Conservation (phyloP, 2,888 invertebrate species). For the Scaptomyza reducta region DNA sequence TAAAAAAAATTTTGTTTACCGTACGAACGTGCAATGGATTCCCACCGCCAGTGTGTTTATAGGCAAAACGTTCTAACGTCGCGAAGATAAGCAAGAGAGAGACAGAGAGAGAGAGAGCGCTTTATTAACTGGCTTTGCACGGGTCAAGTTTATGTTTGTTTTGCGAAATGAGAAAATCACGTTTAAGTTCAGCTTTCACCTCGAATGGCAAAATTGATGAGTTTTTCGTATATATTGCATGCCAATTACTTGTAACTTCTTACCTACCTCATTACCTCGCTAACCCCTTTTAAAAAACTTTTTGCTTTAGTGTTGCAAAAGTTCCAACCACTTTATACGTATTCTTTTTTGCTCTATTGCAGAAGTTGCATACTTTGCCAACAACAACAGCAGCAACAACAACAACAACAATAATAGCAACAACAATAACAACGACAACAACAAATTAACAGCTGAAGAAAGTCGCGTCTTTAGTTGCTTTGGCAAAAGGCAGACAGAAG, state of each 20-base stretch:
- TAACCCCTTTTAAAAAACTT: conserved; percentile 5
- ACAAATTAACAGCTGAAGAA: conserved; percentile 32
- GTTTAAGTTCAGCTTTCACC: not conserved
- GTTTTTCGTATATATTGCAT: not conserved
- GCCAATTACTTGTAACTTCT: not conserved
- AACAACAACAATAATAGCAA: conserved; percentile 27
- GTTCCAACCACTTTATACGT: conserved; percentile 71
- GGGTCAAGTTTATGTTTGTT: not conserved
- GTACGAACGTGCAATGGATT: conserved; percentile 28
- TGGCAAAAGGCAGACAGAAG: conserved; percentile 38
- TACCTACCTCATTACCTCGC: not conserved
- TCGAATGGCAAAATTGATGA: not conserved
- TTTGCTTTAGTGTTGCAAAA: conserved; percentile 47
- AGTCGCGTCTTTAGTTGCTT: conserved; percentile 57
- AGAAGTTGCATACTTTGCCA: conserved; percentile 83
- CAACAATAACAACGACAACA: conserved; percentile 48
- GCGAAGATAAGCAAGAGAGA: not conserved
- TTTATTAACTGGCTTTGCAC: not conserved
- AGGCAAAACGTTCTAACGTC: not conserved
- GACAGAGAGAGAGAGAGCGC: not conserved
- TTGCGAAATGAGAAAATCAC: not conserved
- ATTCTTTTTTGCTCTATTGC: conserved; percentile 81
- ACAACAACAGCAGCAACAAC: conserved; percentile 62
- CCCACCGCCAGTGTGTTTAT: not conserved
- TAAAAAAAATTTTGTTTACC: conserved; percentile 48